Percentiles rank a stretch among this genome's conserved stretches.
Evolutionary conservation across 2,113 vertebrate species (phyloP).

Genomic region (Lichenostomus cassidix): DNA sequence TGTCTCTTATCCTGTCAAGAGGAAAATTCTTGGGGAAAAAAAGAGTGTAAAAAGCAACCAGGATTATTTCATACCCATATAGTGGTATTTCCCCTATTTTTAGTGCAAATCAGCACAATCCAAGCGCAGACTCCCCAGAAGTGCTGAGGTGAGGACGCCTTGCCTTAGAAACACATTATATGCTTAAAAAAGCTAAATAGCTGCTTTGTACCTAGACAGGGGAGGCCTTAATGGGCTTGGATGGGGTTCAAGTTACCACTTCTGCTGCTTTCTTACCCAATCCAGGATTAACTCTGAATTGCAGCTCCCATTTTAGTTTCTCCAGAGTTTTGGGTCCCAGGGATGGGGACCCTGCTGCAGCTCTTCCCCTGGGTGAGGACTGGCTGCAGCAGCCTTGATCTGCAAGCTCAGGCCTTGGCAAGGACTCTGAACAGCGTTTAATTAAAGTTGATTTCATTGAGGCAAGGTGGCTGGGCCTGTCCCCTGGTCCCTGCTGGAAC

Average conservation of each 20-base stretch:
- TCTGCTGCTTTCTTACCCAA: neutral
- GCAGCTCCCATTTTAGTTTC: neutral
- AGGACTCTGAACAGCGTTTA: accelerated
- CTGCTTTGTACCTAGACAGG: neutral
- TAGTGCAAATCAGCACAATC: neutral
- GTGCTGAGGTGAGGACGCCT: neutral
- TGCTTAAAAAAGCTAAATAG: neutral
- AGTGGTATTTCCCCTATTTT: neutral
- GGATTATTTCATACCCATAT: neutral
- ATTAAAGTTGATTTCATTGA: neutral
- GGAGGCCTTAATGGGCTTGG: neutral
- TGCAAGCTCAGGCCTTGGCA: neutral
- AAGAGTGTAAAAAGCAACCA: neutral
- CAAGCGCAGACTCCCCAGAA: neutral
- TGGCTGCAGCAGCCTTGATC: neutral
- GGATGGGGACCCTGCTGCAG: neutral
- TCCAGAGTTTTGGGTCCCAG: accelerated
- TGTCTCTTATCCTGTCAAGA: neutral
- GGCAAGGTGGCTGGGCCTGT: neutral
- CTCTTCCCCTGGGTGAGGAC: neutral
- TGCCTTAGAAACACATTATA: neutral
- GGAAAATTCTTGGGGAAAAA: neutral
- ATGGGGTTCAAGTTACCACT: neutral
- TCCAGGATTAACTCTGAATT: neutral
- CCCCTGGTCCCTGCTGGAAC: accelerated